Evolutionary conservation across 2,113 vertebrate genomes (phyloP).

Genomic region (Muscicapa adusta): DNA sequence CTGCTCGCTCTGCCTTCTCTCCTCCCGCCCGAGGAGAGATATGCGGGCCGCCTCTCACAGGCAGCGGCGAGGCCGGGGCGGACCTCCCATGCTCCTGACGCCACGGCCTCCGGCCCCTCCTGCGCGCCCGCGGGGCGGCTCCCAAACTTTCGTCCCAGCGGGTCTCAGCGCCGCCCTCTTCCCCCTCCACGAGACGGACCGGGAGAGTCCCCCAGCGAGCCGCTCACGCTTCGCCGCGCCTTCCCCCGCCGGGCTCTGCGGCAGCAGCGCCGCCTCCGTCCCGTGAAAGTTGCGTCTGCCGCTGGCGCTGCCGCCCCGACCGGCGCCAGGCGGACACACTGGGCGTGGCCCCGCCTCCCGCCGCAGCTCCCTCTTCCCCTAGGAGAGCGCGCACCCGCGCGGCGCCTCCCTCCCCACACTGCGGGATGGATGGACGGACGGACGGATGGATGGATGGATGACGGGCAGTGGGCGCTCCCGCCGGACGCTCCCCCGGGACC

Average conservation of each 20-base stretch:
- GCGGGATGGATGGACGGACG: fast-evolving
- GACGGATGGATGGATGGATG: background rate
- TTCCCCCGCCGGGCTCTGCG: background rate
- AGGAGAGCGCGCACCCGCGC: background rate
- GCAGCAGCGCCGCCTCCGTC: background rate
- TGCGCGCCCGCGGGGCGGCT: background rate
- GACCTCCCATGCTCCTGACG: background rate
- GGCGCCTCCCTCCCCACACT: background rate
- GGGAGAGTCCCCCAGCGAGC: background rate
- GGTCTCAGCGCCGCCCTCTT: background rate
- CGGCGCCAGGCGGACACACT: background rate
- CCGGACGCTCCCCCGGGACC: background rate
- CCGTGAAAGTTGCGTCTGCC: background rate
- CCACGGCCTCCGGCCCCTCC: background rate
- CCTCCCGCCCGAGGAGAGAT: background rate
- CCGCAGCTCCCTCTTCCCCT: background rate
- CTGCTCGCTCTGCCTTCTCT: background rate
- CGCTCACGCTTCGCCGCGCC: background rate
- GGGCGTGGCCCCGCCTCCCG: background rate
- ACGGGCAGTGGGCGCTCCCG: too few species aligned
- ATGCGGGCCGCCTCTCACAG: background rate
- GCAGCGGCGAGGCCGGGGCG: background rate
- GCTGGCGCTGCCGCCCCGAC: background rate
- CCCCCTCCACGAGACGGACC: background rate
- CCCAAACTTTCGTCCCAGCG: background rate